A percentile compares a stretch with the other conserved stretches of the same genome.
These are phyloP conservation scores for Biston stratarius DNA, from an alignment of 2,888 invertebrate species.

Conservation along the genomic window DNA sequence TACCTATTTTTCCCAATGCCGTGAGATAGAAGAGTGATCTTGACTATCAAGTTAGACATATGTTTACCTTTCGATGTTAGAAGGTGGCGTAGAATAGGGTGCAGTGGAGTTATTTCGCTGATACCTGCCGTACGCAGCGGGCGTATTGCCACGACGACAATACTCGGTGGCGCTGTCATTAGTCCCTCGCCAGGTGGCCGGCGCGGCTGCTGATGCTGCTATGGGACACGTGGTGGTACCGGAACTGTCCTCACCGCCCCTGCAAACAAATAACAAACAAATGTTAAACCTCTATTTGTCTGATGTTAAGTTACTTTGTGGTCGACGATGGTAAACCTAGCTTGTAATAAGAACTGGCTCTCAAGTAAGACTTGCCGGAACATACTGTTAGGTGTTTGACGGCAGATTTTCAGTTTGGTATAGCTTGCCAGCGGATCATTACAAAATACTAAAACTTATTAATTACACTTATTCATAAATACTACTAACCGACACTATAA, in stretches of 20 bases:
- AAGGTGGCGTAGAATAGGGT: constrained; percentile 79
- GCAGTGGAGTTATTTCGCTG: constrained; percentile 83
- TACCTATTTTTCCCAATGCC: constrained; percentile 11
- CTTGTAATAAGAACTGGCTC: no score
- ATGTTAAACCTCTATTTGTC: not conserved
- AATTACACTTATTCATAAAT: no score
- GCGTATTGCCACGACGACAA: constrained; percentile 83
- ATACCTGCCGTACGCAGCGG: constrained; percentile 86
- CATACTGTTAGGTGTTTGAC: no score
- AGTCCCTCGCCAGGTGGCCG: constrained; percentile 82
- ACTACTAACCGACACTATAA: no score
- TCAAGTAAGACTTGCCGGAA: no score
- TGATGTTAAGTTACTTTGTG: no score
- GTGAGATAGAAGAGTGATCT: constrained; percentile 22
- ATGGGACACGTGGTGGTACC: constrained; percentile 75
- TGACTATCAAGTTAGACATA: constrained; percentile 32
- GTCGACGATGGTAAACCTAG: no score
- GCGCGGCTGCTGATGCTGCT: constrained; percentile 80
- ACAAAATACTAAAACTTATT: no score
- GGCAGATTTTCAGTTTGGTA: no score
- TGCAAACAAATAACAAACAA: constrained; percentile 49
- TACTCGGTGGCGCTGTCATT: constrained; percentile 82
- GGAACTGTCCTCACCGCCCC: constrained; percentile 78
- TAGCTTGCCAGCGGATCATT: no score
- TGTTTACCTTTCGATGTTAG: constrained; percentile 78